Conservation (phyloP, 2,888 invertebrate genomes). For the Caenorhabditis uteleia region DNA sequence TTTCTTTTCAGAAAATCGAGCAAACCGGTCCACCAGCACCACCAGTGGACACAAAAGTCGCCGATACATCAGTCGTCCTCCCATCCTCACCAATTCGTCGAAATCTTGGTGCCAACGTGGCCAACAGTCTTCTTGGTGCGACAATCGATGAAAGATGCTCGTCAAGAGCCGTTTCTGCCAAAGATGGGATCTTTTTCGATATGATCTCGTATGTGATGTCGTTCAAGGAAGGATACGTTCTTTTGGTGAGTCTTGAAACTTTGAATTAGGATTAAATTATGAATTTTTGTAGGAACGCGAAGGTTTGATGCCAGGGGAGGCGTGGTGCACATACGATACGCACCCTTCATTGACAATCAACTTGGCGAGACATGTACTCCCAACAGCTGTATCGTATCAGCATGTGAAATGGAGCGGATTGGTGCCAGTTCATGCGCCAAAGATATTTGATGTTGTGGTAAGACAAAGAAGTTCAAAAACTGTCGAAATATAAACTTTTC, state of each 20-base stretch:
- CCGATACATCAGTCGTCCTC: slow-evolving; percentile 4
- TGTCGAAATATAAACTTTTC: slow-evolving; percentile 7
- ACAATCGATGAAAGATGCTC: slow-evolving; percentile 27
- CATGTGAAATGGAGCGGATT: slow-evolving; percentile 23
- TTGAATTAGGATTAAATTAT: neutral
- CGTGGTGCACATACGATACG: slow-evolving; percentile 20
- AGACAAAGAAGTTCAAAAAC: slow-evolving; percentile 9
- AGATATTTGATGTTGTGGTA: slow-evolving; percentile 20
- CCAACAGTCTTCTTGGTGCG: slow-evolving; percentile 35
- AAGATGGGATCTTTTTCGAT: slow-evolving; percentile 27
- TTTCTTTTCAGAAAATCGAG: too few species aligned
- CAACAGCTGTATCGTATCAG: slow-evolving; percentile 18
- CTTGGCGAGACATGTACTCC: slow-evolving; percentile 5
- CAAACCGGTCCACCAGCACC: too few species aligned
- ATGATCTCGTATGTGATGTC: slow-evolving; percentile 25
- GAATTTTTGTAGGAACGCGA: slow-evolving; percentile 20
- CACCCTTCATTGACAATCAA: slow-evolving; percentile 1
- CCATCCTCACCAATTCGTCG: too few species aligned
- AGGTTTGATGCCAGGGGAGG: slow-evolving; percentile 27
- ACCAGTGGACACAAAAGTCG: too few species aligned
- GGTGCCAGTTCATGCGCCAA: slow-evolving; percentile 18
- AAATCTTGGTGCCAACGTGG: slow-evolving; percentile 24
- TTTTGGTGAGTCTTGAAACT: slow-evolving; percentile 6
- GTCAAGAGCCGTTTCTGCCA: slow-evolving; percentile 25
- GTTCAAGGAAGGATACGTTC: slow-evolving; percentile 27